Conservation (phyloP, 1,140 invertebrate genomes). For the Drosophila sturtevanti region DNA sequence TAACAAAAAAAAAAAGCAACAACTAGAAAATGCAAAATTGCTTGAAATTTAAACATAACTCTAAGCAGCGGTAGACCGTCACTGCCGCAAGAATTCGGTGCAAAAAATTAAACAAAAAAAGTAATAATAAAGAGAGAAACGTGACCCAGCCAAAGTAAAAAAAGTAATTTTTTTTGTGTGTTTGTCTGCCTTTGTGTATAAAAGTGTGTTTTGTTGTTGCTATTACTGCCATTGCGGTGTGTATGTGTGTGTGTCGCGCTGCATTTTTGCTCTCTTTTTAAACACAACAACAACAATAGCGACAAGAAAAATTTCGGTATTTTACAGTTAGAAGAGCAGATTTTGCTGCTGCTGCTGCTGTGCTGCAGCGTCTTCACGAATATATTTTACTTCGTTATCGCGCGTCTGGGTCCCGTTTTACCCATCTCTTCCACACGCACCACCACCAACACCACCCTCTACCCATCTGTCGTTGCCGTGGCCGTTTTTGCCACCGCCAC, state of each 20-base stretch:
- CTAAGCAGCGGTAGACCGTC: not conserved
- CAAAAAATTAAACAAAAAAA: slow-evolving; percentile 52
- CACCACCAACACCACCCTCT: slow-evolving; percentile 24
- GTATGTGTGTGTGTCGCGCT: not conserved
- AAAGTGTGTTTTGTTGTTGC: slow-evolving; percentile 25
- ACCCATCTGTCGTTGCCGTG: slow-evolving; percentile 20
- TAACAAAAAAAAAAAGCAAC: not conserved
- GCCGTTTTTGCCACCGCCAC: not conserved
- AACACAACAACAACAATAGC: slow-evolving; percentile 42
- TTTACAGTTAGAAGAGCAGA: slow-evolving; percentile 18
- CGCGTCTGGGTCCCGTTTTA: slow-evolving; percentile 2
- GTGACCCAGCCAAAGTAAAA: slow-evolving; percentile 64
- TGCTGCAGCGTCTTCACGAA: slow-evolving; percentile 25
- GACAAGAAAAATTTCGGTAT: slow-evolving; percentile 26
- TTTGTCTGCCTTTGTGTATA: slow-evolving; percentile 33
- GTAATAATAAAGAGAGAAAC: slow-evolving; percentile 63
- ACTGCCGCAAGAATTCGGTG: not conserved
- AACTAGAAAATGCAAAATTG: not conserved
- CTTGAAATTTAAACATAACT: not conserved
- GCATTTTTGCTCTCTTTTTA: slow-evolving; percentile 24
- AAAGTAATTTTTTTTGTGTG: slow-evolving; percentile 38
- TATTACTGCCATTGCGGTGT: slow-evolving; percentile 20
- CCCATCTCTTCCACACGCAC: slow-evolving; percentile 25
- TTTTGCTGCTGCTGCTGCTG: slow-evolving; percentile 6
- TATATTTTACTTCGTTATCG: slow-evolving; percentile 29